Base-by-base conservation (phyloP, 2,113 vertebrate species). In the Collichthys lucidus region DNA sequence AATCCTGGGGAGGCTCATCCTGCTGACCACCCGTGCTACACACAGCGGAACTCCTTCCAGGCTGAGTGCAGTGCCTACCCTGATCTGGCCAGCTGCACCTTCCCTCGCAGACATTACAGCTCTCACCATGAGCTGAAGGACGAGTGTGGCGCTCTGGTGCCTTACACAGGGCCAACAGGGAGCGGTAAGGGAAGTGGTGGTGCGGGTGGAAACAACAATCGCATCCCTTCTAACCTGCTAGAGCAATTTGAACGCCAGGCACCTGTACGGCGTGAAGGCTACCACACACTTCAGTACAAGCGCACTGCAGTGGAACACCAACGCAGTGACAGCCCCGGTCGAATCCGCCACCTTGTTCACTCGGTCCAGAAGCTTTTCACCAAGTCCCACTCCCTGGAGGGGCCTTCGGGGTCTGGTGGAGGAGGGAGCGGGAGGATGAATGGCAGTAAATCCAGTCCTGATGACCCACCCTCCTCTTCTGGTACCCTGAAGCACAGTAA, bases 241-340 rank as follows among this genome's bases (percentile, higher is more conserved):
- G 97, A 98, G 91, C 97, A 98, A 94, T 97, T 98, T 81, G 98
- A 99, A 79, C 96, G 96, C 82, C 97, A 97, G 90, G 93, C 97
- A 68, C 96, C 97, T 1, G 94, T 97, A 82, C 96, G 96, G 70
- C 96, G 95, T 3, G 97, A 99, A 1, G 98, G 98, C 79, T 99
- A 99, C 94, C 98, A 98, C 94, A 99, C 98, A 0, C 96, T 99
- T 31, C 98, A 99, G 91, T 99, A 99, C 90, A 97, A 97, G 71
- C 95, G 97, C 4, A 96, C 96, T 0, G 93, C 94, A 0, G 96
- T 96, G 0, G 98, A 99, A 90, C 94, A 95, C 83, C 97, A 98
- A 87, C 96, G 98, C 0, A 97, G 97, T 0, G 98, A 99, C 92
- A 98, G 97, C 88, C 98, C 98, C 0, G 98, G 98, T 0, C 96